Conservation (phyloP, 2,113 vertebrate genomes). For the Engraulis encrasicolus region DNA sequence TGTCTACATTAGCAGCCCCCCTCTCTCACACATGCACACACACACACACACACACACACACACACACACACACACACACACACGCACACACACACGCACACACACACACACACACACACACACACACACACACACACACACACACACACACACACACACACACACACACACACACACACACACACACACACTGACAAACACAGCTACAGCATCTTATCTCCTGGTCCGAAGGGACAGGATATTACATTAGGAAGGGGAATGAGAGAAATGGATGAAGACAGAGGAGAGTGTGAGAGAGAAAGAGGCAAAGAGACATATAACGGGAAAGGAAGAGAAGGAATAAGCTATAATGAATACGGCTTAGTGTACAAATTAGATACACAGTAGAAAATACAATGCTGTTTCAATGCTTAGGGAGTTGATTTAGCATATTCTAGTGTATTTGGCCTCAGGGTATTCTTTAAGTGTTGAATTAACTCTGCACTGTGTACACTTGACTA, state of each 20-base stretch:
- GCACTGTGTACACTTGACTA: too few relatives aligned
- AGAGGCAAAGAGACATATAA: background rate
- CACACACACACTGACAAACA: background rate
- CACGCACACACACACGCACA: background rate
- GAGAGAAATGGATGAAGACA: constrained; percentile 1
- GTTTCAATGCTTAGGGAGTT: too few relatives aligned
- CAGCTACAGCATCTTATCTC: background rate
- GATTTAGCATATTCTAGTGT: too few relatives aligned
- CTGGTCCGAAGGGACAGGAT: background rate
- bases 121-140: background rate
- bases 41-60: too few relatives aligned
- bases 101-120: background rate
- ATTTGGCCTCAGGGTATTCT: too few relatives aligned
- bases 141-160: background rate
- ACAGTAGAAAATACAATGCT: too few relatives aligned
- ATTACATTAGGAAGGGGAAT: background rate
- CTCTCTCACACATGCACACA: too few relatives aligned
- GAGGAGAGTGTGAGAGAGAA: constrained; percentile 1
- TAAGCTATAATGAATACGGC: too few relatives aligned
- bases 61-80: constrained; percentile 12
- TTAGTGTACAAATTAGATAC: too few relatives aligned
- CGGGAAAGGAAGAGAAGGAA: background rate
- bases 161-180: background rate
- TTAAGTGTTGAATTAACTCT: too few relatives aligned
- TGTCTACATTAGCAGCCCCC: constrained; percentile 51